These are phyloP conservation scores for Drosophila virilis DNA, from an alignment of 1,140 invertebrate genomes.

Conservation along the genomic window DNA sequence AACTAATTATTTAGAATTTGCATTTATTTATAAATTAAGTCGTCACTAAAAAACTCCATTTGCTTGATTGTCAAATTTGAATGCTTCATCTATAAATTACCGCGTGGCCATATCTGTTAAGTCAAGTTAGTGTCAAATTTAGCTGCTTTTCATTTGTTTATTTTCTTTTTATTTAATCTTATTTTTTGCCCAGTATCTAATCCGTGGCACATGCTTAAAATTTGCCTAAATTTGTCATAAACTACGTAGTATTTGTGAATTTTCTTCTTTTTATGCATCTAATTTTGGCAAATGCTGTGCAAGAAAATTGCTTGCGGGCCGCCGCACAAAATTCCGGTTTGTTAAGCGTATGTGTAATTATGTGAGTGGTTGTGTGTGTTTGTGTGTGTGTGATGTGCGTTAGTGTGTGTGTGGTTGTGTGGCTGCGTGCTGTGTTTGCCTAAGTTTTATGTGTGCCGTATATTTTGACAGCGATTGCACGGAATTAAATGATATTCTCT, in stretches of 20 bases:
- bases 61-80: too few relatives aligned
- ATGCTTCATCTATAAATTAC: too few relatives aligned
- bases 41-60: too few relatives aligned
- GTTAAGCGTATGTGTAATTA: not conserved
- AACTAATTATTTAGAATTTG: too few relatives aligned
- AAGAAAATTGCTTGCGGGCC: conserved; percentile 31
- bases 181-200: too few relatives aligned
- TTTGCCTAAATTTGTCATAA: conserved; percentile 5
- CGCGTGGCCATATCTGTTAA: too few relatives aligned
- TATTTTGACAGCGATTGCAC: conserved; percentile 44
- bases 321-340: conserved; percentile 20
- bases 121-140: too few relatives aligned
- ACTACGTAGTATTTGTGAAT: not conserved
- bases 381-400: conserved; percentile 1
- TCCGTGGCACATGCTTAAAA: not conserved
- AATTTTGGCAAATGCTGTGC: conserved; percentile 2
- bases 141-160: too few relatives aligned
- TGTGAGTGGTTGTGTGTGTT: not conserved
- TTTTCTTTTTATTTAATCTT: too few relatives aligned
- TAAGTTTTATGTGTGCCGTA: not conserved
- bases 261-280: not conserved
- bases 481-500: conserved; percentile 59
- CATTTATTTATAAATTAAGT: too few relatives aligned
- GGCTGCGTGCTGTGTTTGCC: conserved; percentile 10
- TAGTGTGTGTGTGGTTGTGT: not conserved